Conservation (phyloP, 2,113 vertebrate species). For the Microtus richardsoni region DNA sequence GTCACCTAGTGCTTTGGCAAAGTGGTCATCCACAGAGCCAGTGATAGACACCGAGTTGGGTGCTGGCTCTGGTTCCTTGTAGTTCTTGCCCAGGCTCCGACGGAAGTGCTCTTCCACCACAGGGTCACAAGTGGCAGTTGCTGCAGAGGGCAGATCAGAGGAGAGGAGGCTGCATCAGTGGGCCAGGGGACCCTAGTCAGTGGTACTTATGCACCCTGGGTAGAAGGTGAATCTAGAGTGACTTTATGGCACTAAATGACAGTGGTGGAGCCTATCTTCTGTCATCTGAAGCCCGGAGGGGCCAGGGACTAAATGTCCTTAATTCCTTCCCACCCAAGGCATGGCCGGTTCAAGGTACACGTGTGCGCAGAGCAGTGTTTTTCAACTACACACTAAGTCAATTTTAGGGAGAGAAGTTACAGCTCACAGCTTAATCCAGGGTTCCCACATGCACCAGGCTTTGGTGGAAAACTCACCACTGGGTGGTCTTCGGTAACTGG, state of each 20-base stretch:
- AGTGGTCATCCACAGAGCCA: constrained; percentile 98
- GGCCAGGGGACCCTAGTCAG: too few species aligned
- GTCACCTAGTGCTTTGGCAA: constrained; percentile 98
- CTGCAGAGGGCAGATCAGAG: constrained; percentile 74
- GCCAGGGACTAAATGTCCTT: too few species aligned
- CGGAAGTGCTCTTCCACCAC: constrained; percentile 99
- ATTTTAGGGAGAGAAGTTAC: neutral
- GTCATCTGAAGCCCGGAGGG: neutral
- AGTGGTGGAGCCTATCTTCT: neutral
- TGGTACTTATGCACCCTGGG: too few species aligned
- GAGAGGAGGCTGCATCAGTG: neutral
- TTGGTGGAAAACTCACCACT: constrained; percentile 89
- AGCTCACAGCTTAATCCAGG: neutral
- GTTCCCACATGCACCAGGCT: too few species aligned
- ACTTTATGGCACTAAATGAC: neutral
- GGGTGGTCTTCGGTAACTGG: constrained; percentile 92
- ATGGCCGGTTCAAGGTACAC: too few species aligned
- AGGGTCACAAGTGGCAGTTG: constrained; percentile 93
- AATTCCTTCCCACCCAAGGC: neutral
- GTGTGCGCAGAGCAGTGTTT: too few species aligned
- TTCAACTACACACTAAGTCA: neutral
- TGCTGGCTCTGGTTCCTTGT: constrained; percentile 96
- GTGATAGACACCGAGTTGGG: constrained; percentile 99
- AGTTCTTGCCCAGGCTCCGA: constrained; percentile 98
- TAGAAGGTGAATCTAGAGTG: too few species aligned